A percentile compares a stretch with the other conserved stretches of the same genome.
Evolutionary conservation across 2,797 vertebrate genomes (phyloP).

Genomic region (Rhyacichthys aspro): DNA sequence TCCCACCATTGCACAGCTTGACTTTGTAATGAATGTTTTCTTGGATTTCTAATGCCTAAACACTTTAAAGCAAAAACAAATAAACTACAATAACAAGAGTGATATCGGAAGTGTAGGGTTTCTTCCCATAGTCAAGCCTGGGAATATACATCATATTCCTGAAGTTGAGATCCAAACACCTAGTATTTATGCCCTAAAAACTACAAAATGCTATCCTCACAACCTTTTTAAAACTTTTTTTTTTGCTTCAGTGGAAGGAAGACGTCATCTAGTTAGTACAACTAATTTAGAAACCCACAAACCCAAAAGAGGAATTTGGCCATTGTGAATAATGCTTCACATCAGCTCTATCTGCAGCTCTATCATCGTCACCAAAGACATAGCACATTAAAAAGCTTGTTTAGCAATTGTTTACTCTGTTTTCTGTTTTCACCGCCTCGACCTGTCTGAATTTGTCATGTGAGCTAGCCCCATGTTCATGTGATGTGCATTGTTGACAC

Average conservation of each 20-base stretch:
- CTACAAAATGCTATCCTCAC: too few relatives aligned
- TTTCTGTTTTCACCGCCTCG: background rate
- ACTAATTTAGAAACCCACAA: slow-evolving; percentile 5
- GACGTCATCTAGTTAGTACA: background rate
- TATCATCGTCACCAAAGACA: background rate
- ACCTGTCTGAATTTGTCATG: slow-evolving; percentile 23
- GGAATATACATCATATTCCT: background rate
- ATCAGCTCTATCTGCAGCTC: background rate
- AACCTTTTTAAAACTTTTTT: too few relatives aligned
- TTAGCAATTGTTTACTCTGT: background rate
- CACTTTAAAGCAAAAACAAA: too few relatives aligned
- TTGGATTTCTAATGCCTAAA: too few relatives aligned
- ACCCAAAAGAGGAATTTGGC: background rate
- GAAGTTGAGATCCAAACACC: too few relatives aligned
- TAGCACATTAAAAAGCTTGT: background rate
- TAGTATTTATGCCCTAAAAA: too few relatives aligned
- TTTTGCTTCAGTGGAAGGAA: background rate
- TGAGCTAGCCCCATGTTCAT: slow-evolving; percentile 35
- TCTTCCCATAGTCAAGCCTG: too few relatives aligned
- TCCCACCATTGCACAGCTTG: too few relatives aligned
- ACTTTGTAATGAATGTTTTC: too few relatives aligned
- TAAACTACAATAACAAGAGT: too few relatives aligned
- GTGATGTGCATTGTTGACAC: slow-evolving; percentile 33
- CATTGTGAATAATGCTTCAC: slow-evolving; percentile 4
- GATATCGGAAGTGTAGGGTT: too few relatives aligned